Evolutionary conservation across 1,140 invertebrate genomes (phyloP), one percentile per base, ranked within the genome.

Genomic region (Drosophila lini): DNA sequence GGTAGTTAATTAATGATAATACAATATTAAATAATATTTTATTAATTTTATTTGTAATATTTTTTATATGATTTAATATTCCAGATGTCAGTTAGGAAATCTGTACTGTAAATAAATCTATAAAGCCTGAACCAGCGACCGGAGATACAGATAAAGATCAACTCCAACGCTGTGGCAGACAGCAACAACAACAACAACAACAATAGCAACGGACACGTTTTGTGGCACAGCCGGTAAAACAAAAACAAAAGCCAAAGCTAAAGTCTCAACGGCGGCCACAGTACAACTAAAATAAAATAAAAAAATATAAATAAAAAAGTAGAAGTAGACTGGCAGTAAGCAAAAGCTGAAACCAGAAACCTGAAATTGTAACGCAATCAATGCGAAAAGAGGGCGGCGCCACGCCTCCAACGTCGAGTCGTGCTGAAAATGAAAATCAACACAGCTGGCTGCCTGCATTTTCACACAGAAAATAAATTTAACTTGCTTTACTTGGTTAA

Each of bases 321-420:
- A 81, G 74, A 89, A 81, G 78, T 83, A 69, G 77, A 84, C 63
- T 80, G 67, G 74, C 73, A 36, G 60, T 52, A 64, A 67, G 56
- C 59, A 74, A 78, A 85, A 60, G 48, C 52, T 80, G 71, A 74
- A 86, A 76, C 64, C 78, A 61, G 77, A 88, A 88, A 89, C 84
- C 84, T 89, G 84, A 89, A 89, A 89, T 89, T 89, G 84, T 89
- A 89, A 89, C 84, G 85, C 84, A 89, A 89, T 89, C 84, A 89
- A 89, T 84, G 80, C 84, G 80, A 86, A 88, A 89, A 89, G 79
- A 25, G 65, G 84, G 69, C 59, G 56, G 28, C 55, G 50, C 64
- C 69, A 55, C 74, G 80, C 74, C 83, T 48, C 68, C 60, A 75
- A 48, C 57, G 48, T 40, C 74, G 65, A 77, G 58, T 83, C 65